These are phyloP conservation scores for Salmo trutta DNA, from an alignment of 2,797 vertebrate species.

Conservation along the genomic window DNA sequence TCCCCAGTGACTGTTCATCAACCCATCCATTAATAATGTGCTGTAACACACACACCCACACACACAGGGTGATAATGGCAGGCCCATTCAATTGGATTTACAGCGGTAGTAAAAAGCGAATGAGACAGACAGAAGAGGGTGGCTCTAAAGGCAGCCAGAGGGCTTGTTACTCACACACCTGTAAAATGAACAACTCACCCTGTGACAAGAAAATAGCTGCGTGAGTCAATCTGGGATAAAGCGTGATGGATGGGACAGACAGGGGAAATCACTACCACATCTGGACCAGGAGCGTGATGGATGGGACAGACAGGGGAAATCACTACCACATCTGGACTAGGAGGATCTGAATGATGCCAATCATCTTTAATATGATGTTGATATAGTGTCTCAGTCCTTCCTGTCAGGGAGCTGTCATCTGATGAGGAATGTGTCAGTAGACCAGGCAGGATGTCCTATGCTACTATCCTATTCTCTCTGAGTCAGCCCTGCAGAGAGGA, in stretches of 20 bases:
- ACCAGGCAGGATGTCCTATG: no score
- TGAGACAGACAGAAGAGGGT: conserved; percentile 13
- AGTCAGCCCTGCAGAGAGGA: no score
- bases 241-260: background rate
- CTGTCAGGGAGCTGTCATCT: background rate
- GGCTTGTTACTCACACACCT: background rate
- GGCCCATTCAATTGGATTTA: conserved; percentile 23
- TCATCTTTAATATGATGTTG: background rate
- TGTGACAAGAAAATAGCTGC: background rate
- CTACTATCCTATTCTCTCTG: no score
- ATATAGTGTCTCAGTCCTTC: background rate
- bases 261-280: background rate
- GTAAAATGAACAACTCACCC: background rate
- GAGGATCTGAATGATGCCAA: background rate
- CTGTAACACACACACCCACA: background rate
- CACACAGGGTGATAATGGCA: conserved; percentile 6
- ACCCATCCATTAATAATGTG: conserved; percentile 17
- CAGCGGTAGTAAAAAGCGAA: conserved; percentile 15
- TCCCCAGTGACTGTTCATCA: background rate
- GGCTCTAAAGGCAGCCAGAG: background rate
- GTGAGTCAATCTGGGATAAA: background rate
- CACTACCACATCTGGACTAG: no score
- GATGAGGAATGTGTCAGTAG: no score
- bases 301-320: no score
- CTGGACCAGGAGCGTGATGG: background rate